These are phyloP conservation scores for Zhuqinia jingwanae DNA, from an alignment of 2,888 invertebrate genomes.

Conservation along the genomic window DNA sequence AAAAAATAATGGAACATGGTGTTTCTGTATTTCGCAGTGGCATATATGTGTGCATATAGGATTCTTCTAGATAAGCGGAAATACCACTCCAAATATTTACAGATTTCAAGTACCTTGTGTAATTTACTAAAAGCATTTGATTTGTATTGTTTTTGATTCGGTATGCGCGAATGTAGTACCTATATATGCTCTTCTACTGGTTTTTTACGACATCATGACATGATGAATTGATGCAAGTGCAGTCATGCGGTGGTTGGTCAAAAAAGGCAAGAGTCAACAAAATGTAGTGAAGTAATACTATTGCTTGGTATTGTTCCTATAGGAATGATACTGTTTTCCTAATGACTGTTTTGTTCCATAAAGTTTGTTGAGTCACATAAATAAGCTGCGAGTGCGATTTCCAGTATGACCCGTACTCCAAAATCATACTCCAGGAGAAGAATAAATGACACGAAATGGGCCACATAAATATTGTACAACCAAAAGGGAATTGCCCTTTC, in stretches of 20 bases:
- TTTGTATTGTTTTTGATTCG: neutral
- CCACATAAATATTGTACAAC: neutral
- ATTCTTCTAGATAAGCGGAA: neutral
- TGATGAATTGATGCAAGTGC: constrained; percentile 15
- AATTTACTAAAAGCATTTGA: neutral
- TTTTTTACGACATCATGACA: constrained; percentile 14
- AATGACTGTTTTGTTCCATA: no score
- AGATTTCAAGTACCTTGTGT: constrained; percentile 7
- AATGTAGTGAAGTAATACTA: no score
- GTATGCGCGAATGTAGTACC: neutral
- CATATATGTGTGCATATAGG: no score
- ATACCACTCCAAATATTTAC: neutral
- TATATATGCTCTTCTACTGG: neutral
- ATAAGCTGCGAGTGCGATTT: no score
- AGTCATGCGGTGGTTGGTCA: neutral
- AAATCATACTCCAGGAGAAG: no score
- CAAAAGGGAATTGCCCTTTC: neutral
- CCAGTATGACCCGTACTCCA: no score
- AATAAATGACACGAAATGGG: no score
- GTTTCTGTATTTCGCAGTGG: no score
- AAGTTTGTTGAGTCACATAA: no score
- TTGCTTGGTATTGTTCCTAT: neutral
- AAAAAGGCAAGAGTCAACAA: neutral
- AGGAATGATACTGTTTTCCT: neutral
- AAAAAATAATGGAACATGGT: no score